A percentile compares a stretch with the other conserved stretches of the same genome.
Conservation (phyloP, 1,140 invertebrate species). For the Neuroterus valhalla region DNA sequence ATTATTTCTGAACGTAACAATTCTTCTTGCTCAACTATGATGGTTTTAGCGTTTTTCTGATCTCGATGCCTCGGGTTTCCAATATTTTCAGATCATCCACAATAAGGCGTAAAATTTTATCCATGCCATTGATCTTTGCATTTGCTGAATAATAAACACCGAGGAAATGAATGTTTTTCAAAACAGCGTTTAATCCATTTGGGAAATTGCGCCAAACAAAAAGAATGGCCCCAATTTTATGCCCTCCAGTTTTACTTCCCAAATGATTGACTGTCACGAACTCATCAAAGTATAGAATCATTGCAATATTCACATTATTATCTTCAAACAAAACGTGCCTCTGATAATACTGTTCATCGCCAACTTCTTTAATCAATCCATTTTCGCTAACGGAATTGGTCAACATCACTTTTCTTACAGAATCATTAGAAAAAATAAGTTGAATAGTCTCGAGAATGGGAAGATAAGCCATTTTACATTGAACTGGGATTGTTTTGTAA, state of each 20-base stretch:
- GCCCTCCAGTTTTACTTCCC: conserved; percentile 45
- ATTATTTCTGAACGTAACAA: not conserved
- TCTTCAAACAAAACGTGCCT: conserved; percentile 28
- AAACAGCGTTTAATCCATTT: conserved; percentile 37
- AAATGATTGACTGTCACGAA: conserved; percentile 38
- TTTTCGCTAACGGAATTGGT: conserved; percentile 2
- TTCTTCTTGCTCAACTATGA: conserved; percentile 27
- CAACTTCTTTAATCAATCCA: not conserved
- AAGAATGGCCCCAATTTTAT: conserved; percentile 48
- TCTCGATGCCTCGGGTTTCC: conserved; percentile 32
- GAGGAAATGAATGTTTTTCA: conserved; percentile 42
- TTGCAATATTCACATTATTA: conserved; percentile 36
- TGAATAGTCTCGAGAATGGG: conserved; percentile 41
- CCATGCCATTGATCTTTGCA: conserved; percentile 31
- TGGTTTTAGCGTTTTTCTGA: conserved; percentile 34
- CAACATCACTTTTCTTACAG: not conserved
- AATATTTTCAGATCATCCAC: conserved; percentile 39
- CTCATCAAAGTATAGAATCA: not conserved
- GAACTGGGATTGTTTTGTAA: conserved; percentile 31
- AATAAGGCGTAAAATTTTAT: conserved; percentile 40
- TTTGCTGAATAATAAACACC: conserved; percentile 40
- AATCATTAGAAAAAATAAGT: conserved; percentile 32
- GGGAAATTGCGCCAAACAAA: conserved; percentile 43
- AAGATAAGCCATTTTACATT: conserved; percentile 37
- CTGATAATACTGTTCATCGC: too few species aligned